Evolutionary conservation across 2,888 invertebrate species (phyloP).

Genomic region (Theretra japonica): DNA sequence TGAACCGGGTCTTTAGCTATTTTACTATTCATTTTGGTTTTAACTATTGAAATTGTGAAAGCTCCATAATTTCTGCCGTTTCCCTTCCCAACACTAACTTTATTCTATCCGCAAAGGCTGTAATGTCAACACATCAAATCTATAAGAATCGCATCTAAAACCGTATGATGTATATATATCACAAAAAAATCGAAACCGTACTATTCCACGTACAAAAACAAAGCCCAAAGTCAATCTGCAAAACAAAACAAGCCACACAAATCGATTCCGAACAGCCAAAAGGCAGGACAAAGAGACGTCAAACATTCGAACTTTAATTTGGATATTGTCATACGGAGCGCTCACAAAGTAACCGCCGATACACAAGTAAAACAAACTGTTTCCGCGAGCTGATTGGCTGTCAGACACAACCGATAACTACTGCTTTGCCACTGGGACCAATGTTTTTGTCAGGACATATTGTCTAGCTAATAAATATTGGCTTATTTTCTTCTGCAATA

Average conservation of each 20-base stretch:
- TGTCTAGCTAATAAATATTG: not conserved
- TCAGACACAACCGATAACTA: slow-evolving; percentile 59
- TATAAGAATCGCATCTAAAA: too few species aligned
- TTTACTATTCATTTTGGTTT: too few species aligned
- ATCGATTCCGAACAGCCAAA: not conserved
- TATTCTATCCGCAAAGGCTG: too few species aligned
- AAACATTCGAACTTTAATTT: slow-evolving; percentile 3
- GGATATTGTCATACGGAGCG: not conserved
- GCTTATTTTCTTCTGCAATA: not conserved
- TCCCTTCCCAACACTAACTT: too few species aligned
- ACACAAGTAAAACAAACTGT: not conserved
- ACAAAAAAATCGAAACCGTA: too few species aligned
- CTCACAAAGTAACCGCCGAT: not conserved
- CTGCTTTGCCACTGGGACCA: slow-evolving; percentile 49
- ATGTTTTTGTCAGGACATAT: not conserved
- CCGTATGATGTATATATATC: too few species aligned
- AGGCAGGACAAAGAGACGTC: not conserved
- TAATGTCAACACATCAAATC: too few species aligned
- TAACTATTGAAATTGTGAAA: too few species aligned
- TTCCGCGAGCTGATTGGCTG: slow-evolving; percentile 55
- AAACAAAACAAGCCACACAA: not conserved
- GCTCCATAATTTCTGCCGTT: too few species aligned
- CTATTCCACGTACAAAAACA: not conserved
- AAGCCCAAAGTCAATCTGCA: not conserved
- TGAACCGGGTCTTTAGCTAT: too few species aligned